Evolutionary conservation across 2,888 invertebrate genomes (phyloP), one percentile per base, ranked within the genome.

Genomic region (Parochlus steinenii): DNA sequence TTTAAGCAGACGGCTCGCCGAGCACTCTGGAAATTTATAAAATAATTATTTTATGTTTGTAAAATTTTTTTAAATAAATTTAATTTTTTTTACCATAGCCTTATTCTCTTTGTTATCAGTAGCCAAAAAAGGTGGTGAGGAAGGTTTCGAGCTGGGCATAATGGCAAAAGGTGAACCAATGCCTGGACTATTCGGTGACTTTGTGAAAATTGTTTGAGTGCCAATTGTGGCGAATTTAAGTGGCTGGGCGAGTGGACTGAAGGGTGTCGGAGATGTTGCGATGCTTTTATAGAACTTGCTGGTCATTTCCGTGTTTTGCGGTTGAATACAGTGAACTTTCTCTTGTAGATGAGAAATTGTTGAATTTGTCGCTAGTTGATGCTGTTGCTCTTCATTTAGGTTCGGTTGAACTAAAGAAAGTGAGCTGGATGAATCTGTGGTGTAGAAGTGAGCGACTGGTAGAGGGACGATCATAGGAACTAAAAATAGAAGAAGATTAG

Each of bases 11-110:
- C 8, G 39, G 32, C 16, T 44, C 42, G 11, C 40, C 19, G 18
- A 24, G 31, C 10, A 40, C 24, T 11, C 45, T 46, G 11, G 47
- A 47, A 29, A 45, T 45, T 23, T 44, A 45, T 27, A n/a, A n/a
- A n/a, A n/a, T n/a, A n/a, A n/a, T n/a, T n/a, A n/a, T n/a, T n/a
- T n/a, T n/a, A n/a, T n/a, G n/a, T n/a, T n/a, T 24, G 35, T 14
- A 37, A 7, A 26, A 40, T 40, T 38, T 36, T 40, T 36, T 40
- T 39, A 15, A 39, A 39, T 7, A 39, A 41, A 31, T 22, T 38
- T 6, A 40, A 12, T 7, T n/a, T 23, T 33, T 10, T 30, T 28
- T 16, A 25, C 25, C 6, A 40, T 40, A n/a, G 37, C 33, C 23
- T 40, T 40, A 16, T 43, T 43, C 27, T 43, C 43, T 27, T 43